These are phyloP conservation scores for Microcaecilia unicolor DNA, from an alignment of 2,797 vertebrate species.

Conservation along the genomic window DNA sequence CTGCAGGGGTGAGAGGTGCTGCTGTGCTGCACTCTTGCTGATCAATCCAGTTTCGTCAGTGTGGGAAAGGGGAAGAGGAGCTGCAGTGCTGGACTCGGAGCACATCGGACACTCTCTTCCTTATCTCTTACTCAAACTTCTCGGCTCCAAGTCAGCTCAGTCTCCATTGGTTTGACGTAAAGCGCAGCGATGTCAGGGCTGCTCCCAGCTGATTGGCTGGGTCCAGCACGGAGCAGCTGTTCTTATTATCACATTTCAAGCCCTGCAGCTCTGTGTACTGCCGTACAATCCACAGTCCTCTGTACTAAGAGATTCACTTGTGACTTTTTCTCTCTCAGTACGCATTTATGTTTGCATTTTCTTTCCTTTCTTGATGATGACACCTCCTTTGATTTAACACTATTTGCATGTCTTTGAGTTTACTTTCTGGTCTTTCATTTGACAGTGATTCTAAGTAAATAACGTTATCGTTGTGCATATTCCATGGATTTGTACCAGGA, in stretches of 20 bases:
- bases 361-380: neutral
- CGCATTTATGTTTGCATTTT: conserved; percentile 7
- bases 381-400: neutral
- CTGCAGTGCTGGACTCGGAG: conserved; percentile 58
- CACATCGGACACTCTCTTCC: conserved; percentile 62
- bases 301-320: conserved; percentile 12
- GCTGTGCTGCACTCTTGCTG: conserved; percentile 17
- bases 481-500: no score
- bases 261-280: conserved; percentile 17
- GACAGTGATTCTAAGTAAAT: no score
- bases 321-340: conserved; percentile 9
- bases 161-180: conserved; percentile 85
- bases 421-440: no score
- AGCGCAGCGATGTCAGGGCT: conserved; percentile 69
- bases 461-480: no score
- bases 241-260: conserved; percentile 62
- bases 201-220: conserved; percentile 76
- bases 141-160: conserved; percentile 67
- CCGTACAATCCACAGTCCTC: conserved; percentile 13
- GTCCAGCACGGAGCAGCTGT: conserved; percentile 55
- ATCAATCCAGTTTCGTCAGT: conserved; percentile 28
- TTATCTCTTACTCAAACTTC: conserved; percentile 81
- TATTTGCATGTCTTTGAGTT: conserved; percentile 1
- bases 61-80: conserved; percentile 38
- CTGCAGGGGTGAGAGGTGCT: conserved; percentile 14